phyloP scores from a whole-genome alignment of 2,888 invertebrate species.

The Caenorhabditis panamensis region DNA sequence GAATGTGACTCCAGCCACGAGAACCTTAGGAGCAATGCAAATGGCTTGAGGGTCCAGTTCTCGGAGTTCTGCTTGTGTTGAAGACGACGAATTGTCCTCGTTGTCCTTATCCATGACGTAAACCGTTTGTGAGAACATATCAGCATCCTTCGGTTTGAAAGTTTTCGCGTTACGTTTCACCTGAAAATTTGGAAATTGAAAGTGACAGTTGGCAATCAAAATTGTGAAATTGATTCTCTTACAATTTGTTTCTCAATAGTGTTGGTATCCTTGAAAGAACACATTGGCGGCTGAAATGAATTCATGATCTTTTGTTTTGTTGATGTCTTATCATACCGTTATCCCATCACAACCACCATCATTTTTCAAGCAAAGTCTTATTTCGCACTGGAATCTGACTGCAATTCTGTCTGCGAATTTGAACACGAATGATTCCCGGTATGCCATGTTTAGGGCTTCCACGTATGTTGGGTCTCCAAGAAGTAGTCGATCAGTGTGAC shows the following conservation, averaged over 20 bases:
- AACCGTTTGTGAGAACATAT: conserved; percentile 79
- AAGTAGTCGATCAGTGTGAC: conserved; percentile 79
- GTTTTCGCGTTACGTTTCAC: conserved; percentile 56
- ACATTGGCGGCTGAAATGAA: conserved; percentile 56
- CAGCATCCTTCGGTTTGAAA: conserved; percentile 70
- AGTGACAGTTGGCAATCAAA: too few species aligned
- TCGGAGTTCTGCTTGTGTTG: conserved; percentile 33
- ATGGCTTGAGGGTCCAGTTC: conserved; percentile 41
- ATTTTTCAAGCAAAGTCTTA: conserved; percentile 79
- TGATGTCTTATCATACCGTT: conserved; percentile 66
- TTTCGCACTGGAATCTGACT: conserved; percentile 81
- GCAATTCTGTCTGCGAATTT: conserved; percentile 81
- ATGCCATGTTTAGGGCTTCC: conserved; percentile 81
- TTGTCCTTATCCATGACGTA: conserved; percentile 78
- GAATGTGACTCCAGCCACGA: conserved; percentile 43
- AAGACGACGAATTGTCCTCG: conserved; percentile 31
- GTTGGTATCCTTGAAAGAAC: conserved; percentile 43
- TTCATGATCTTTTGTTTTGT: neutral
- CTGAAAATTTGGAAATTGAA: conserved; percentile 15
- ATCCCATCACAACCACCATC: conserved; percentile 80
- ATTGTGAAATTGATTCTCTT: neutral
- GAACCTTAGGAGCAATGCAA: conserved; percentile 36
- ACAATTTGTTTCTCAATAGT: conserved; percentile 52
- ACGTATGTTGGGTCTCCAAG: conserved; percentile 81
- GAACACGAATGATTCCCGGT: conserved; percentile 81